phyloP scores from a whole-genome alignment of 2,113 vertebrate genomes.

The Gallinago jamesoni region DNA sequence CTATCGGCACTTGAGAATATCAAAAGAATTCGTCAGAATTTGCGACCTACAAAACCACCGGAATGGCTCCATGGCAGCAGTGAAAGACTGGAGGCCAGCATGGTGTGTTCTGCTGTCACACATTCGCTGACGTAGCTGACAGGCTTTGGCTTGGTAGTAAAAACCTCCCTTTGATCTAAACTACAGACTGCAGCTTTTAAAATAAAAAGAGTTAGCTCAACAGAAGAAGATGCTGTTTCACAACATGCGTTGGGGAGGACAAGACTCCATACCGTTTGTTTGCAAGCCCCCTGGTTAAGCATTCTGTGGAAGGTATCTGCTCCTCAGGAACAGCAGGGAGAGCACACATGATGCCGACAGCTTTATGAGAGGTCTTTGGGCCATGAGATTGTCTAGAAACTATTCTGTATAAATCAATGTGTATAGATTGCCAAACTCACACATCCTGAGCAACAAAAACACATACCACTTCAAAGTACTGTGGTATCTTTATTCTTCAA shows the following conservation, averaged over 20 bases:
- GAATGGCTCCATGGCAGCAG: background rate
- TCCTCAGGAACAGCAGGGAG: background rate
- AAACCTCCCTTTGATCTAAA: background rate
- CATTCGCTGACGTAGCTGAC: background rate
- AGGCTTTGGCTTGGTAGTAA: background rate
- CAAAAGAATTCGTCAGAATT: background rate
- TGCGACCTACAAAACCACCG: background rate
- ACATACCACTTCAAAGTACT: background rate
- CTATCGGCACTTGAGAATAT: background rate
- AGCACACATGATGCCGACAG: background rate
- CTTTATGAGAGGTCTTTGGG: background rate
- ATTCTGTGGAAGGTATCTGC: background rate
- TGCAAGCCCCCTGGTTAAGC: background rate
- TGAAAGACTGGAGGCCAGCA: background rate
- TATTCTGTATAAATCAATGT: background rate
- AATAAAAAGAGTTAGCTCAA: background rate
- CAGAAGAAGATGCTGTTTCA: background rate
- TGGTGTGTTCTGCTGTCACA: background rate
- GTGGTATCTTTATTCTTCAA: background rate
- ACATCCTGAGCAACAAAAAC: background rate
- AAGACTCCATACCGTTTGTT: background rate
- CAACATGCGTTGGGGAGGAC: fast-evolving
- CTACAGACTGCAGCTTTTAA: background rate
- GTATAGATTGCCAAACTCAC: background rate
- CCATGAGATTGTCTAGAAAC: background rate